These are phyloP conservation scores for Heliangelus exortis DNA, from an alignment of 2,797 vertebrate genomes.

Conservation along the genomic window DNA sequence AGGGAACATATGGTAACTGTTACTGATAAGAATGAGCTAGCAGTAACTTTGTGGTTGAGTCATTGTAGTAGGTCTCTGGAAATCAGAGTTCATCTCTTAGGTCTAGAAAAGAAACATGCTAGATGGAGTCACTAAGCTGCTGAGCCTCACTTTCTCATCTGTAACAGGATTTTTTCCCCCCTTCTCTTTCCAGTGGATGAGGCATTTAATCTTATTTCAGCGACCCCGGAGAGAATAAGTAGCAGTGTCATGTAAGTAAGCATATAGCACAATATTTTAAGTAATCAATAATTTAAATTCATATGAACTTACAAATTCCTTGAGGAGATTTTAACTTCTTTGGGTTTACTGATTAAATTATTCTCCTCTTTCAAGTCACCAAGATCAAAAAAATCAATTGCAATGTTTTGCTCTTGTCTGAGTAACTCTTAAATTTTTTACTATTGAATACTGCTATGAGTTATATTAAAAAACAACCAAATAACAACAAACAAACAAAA, in stretches of 20 bases:
- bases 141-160: slow-evolving; percentile 7
- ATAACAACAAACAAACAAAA: not conserved
- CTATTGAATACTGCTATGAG: not conserved
- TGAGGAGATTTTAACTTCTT: not conserved
- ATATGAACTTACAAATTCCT: not conserved
- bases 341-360: not conserved
- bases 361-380: not conserved
- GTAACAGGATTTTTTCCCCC: not conserved
- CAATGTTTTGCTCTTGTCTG: not conserved
- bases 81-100: not conserved
- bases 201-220: not conserved
- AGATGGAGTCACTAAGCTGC: not conserved
- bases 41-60: not conserved
- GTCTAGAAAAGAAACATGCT: not conserved
- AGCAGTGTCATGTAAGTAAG: not conserved
- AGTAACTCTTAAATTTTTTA: not conserved
- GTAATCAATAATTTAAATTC: not conserved
- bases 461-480: not conserved
- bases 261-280: not conserved
- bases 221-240: not conserved
- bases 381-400: not conserved
- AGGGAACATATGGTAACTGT: not conserved
- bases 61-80: not conserved
- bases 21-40: not conserved
- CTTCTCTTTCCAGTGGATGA: not conserved